Conservation (phyloP, 2,113 vertebrate genomes). For the Aramus guarauna region DNA sequence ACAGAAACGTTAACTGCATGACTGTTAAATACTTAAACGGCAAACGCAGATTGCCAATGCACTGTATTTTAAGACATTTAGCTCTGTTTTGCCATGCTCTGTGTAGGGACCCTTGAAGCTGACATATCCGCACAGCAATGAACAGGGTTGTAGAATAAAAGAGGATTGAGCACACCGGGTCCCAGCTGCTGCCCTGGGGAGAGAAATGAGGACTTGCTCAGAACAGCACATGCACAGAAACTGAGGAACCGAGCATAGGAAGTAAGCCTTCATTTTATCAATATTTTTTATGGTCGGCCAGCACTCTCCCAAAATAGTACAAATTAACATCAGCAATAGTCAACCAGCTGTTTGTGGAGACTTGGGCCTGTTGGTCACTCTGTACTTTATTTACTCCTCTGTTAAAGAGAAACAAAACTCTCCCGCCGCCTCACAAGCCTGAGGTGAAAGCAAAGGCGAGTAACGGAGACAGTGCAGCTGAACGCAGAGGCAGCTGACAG, state of each 20-base stretch:
- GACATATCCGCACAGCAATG: not conserved
- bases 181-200: not conserved
- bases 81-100: not conserved
- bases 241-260: not conserved
- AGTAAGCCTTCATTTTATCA: not conserved
- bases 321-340: not conserved
- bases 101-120: not conserved
- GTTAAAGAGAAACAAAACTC: not conserved
- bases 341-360: not conserved
- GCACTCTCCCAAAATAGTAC: not conserved
- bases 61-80: not conserved
- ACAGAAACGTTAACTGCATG: not conserved
- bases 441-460: not conserved
- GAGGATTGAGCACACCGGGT: not conserved
- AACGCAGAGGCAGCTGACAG: not conserved
- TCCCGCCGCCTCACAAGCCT: fast-evolving
- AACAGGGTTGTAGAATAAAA: not conserved
- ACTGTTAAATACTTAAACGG: not conserved
- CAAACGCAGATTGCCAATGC: not conserved
- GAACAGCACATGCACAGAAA: not conserved
- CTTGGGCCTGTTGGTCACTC: not conserved
- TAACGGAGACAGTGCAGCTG: not conserved
- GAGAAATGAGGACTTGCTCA: not conserved
- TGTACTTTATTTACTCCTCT: not conserved
- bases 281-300: not conserved